Evolutionary conservation across 2,888 invertebrate genomes (phyloP).

Genomic region (Spodoptera exigua): DNA sequence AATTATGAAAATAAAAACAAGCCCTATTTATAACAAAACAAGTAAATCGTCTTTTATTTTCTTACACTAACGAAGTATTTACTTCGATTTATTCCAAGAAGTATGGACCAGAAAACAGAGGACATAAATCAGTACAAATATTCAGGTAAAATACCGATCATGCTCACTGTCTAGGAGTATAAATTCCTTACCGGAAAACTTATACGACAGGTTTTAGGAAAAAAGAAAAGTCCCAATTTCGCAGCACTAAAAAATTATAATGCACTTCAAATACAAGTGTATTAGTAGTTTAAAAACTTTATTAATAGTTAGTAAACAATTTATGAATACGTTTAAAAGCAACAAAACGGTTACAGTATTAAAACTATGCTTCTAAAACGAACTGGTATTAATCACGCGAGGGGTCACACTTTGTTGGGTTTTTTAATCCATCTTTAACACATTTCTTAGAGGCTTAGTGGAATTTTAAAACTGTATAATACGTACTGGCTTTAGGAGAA

Average conservation of each 20-base stretch:
- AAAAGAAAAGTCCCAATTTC: background rate
- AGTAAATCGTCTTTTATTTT: no score
- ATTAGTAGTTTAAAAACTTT: conserved; percentile 44
- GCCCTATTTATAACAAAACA: no score
- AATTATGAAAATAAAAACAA: no score
- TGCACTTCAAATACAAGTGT: conserved; percentile 29
- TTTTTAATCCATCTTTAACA: conserved; percentile 5
- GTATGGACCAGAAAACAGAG: background rate
- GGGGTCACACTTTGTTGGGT: conserved; percentile 1
- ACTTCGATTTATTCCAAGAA: background rate
- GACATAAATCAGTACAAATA: background rate
- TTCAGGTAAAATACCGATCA: background rate
- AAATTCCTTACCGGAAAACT: background rate
- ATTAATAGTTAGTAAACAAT: conserved; percentile 50
- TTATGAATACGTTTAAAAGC: conserved; percentile 42
- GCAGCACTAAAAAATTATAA: background rate
- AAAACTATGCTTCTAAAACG: conserved; percentile 44
- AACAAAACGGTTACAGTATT: conserved; percentile 47
- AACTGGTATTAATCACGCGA: conserved; percentile 50
- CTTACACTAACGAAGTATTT: background rate
- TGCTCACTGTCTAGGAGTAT: background rate
- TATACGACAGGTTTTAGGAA: background rate
- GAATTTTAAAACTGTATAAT: no score
- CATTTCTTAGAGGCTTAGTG: no score
- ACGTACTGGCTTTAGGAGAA: no score